phyloP scores from a whole-genome alignment of 1,140 invertebrate genomes.

The Camponotus pennsylvanicus region DNA sequence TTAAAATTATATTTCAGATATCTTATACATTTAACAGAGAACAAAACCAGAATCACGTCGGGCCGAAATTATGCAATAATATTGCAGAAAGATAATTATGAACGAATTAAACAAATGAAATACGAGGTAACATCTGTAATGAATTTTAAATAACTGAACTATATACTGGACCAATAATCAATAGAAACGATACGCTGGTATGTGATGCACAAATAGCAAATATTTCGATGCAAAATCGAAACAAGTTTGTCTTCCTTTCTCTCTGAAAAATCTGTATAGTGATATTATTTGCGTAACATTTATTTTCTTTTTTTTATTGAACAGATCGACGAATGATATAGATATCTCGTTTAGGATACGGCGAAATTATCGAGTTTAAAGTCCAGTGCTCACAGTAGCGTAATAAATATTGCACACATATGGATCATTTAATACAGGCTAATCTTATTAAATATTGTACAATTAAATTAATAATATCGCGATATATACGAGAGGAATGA shows the following conservation, averaged over 20 bases:
- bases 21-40: constrained; percentile 57
- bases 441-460: constrained; percentile 28
- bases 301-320: background rate
- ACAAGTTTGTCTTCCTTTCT: background rate
- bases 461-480: constrained; percentile 7
- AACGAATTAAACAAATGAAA: constrained; percentile 62
- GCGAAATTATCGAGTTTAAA: constrained; percentile 38
- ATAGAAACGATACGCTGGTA: constrained; percentile 10
- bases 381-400: constrained; percentile 17
- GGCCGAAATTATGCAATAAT: constrained; percentile 50
- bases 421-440: constrained; percentile 12
- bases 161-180: constrained; percentile 41
- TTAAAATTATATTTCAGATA: constrained; percentile 60
- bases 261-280: background rate
- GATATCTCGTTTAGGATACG: constrained; percentile 5
- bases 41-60: constrained; percentile 47
- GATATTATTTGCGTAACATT: background rate
- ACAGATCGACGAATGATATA: background rate
- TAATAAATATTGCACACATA: constrained; percentile 2
- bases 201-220: constrained; percentile 23
- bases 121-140: constrained; percentile 50
- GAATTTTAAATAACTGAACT: constrained; percentile 57
- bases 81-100: constrained; percentile 62
- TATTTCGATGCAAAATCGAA: constrained; percentile 18
- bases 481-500: background rate